Evolutionary conservation across 2,797 vertebrate genomes (phyloP).

Genomic region (Sus cebifrons): DNA sequence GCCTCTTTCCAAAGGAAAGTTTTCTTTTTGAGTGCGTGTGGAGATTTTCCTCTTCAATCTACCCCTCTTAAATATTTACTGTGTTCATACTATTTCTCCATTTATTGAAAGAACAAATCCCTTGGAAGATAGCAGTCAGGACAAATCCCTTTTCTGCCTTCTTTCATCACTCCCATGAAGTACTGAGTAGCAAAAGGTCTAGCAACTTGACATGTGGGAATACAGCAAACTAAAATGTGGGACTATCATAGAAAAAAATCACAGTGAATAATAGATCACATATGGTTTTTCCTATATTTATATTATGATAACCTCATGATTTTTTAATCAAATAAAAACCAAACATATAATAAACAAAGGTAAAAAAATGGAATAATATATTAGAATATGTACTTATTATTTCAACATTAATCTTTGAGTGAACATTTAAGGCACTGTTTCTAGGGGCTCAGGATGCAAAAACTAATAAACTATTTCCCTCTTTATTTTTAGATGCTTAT

Average conservation of each 20-base stretch:
- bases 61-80: not conserved
- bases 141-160: not conserved
- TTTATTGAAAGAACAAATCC: not conserved
- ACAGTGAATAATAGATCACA: not conserved
- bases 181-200: not conserved
- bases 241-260: not conserved
- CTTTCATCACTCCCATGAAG: not conserved
- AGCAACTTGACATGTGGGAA: not conserved
- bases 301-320: not conserved
- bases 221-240: not conserved
- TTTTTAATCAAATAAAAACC: constrained; percentile 40
- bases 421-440: not conserved
- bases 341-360: not conserved
- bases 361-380: not conserved
- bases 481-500: not conserved
- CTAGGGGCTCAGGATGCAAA: not conserved
- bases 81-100: not conserved
- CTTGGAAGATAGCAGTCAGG: not conserved
- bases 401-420: not conserved
- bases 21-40: not conserved
- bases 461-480: not conserved
- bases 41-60: not conserved
- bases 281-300: not conserved
- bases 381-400: not conserved
- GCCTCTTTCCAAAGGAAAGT: not conserved